Conservation (phyloP, 2,797 vertebrate genomes). For the Sebastes baramenuke region DNA sequence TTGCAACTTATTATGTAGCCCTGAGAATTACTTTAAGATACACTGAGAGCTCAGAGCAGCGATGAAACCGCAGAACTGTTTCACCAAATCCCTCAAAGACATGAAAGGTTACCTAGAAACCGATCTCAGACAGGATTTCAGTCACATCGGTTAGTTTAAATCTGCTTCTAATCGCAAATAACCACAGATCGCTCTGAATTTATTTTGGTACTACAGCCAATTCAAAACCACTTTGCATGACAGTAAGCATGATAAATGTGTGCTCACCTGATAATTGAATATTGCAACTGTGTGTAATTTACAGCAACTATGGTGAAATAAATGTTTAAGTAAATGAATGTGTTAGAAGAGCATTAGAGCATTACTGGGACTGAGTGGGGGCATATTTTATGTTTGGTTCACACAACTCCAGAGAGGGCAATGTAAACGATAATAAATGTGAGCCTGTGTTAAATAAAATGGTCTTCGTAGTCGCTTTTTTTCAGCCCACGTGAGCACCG, state of each 20-base stretch:
- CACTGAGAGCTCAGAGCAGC: background rate
- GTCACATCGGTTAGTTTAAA: background rate
- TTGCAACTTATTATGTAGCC: background rate
- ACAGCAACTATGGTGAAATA: background rate
- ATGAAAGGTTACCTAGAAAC: background rate
- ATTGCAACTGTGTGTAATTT: background rate
- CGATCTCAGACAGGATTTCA: background rate
- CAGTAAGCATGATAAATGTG: background rate
- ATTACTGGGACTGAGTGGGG: background rate
- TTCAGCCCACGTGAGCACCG: background rate
- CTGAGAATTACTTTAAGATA: background rate
- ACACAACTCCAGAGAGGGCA: background rate
- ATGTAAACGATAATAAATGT: constrained; percentile 5
- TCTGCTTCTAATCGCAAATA: background rate
- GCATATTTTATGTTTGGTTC: constrained; percentile 9
- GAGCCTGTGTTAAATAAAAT: constrained; percentile 15
- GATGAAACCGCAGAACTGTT: background rate
- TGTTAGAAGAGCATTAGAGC: background rate
- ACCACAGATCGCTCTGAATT: background rate
- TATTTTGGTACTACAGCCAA: background rate
- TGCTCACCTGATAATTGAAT: background rate
- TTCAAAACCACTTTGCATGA: background rate
- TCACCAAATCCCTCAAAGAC: background rate
- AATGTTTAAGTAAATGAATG: background rate
- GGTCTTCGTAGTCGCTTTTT: background rate